Evolutionary conservation across 2,888 invertebrate genomes (phyloP).

Genomic region (Drosophila recens): DNA sequence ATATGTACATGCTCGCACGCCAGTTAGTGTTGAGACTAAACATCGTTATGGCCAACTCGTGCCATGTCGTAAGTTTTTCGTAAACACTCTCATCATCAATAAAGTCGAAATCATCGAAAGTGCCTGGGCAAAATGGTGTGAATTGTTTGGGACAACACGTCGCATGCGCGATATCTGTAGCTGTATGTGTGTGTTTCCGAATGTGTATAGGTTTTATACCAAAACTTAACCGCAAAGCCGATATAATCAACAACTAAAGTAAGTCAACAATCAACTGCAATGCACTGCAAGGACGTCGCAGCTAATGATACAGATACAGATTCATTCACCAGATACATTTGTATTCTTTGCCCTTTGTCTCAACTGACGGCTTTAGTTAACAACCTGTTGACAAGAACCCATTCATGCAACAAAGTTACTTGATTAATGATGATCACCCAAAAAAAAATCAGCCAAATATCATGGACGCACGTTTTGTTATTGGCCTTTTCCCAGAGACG

Average conservation of each 20-base stretch:
- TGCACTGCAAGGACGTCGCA: constrained; percentile 43
- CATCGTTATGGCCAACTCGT: constrained; percentile 43
- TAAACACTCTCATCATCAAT: constrained; percentile 58
- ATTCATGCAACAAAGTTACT: constrained; percentile 11
- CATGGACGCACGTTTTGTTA: constrained; percentile 47
- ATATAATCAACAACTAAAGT: constrained; percentile 11
- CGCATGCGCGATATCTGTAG: constrained; percentile 57
- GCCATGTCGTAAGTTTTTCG: constrained; percentile 72
- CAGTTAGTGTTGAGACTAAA: constrained; percentile 43
- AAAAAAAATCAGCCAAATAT: constrained; percentile 13
- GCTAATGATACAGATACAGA: constrained; percentile 20
- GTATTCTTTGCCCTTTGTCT: constrained; percentile 33
- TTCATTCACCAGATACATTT: constrained; percentile 24
- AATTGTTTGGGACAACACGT: constrained; percentile 74
- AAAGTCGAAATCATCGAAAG: constrained; percentile 59
- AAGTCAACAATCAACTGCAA: constrained; percentile 38
- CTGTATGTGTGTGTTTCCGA: constrained; percentile 9
- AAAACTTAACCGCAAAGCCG: background rate
- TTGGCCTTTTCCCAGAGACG: constrained; percentile 25
- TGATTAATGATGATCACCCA: constrained; percentile 61
- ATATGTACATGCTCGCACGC: constrained; percentile 13
- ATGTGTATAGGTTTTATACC: constrained; percentile 10
- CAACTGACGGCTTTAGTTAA: constrained; percentile 16
- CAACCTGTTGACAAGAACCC: constrained; percentile 35
- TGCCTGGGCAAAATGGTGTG: constrained; percentile 58